These are phyloP conservation scores for Fistularia tabacaria DNA, from an alignment of 2,797 vertebrate genomes.

Conservation along the genomic window DNA sequence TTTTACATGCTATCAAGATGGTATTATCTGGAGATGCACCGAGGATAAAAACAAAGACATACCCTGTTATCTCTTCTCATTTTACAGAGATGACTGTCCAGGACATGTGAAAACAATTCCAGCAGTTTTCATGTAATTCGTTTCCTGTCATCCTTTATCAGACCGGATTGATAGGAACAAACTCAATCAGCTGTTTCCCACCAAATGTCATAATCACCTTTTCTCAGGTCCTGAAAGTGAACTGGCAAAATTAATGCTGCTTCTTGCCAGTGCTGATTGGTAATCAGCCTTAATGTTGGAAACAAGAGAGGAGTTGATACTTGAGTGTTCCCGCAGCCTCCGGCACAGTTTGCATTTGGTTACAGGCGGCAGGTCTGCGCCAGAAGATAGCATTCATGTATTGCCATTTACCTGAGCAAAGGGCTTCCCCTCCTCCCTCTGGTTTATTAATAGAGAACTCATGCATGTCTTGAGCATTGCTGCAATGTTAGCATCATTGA, in stretches of 20 bases:
- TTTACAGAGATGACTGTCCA: slow-evolving; percentile 43
- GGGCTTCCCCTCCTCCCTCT: slow-evolving; percentile 41
- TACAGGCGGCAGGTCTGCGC: slow-evolving; percentile 24
- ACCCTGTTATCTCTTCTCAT: slow-evolving; percentile 16
- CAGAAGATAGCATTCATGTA: background rate
- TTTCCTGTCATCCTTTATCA: slow-evolving; percentile 12
- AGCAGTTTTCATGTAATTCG: slow-evolving; percentile 23
- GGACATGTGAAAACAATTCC: slow-evolving; percentile 21
- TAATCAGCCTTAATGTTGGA: slow-evolving; percentile 29
- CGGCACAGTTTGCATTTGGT: slow-evolving; percentile 25
- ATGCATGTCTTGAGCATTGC: slow-evolving; percentile 8
- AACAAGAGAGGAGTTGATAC: slow-evolving; percentile 24
- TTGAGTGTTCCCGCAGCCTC: slow-evolving; percentile 9
- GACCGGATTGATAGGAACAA: slow-evolving; percentile 23
- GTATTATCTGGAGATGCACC: slow-evolving; percentile 19
- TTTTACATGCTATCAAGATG: background rate
- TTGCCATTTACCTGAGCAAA: slow-evolving; percentile 9
- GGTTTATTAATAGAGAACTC: slow-evolving; percentile 55
- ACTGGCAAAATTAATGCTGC: slow-evolving; percentile 24
- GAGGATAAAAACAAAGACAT: slow-evolving; percentile 8
- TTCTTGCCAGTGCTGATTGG: slow-evolving; percentile 16
- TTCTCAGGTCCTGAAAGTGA: slow-evolving; percentile 15
- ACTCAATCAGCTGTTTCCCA: slow-evolving; percentile 27
- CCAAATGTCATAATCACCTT: slow-evolving; percentile 9
- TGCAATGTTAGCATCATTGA: slow-evolving; percentile 29